phyloP scores from a whole-genome alignment of 2,113 vertebrate genomes.

The Tyto alba region DNA sequence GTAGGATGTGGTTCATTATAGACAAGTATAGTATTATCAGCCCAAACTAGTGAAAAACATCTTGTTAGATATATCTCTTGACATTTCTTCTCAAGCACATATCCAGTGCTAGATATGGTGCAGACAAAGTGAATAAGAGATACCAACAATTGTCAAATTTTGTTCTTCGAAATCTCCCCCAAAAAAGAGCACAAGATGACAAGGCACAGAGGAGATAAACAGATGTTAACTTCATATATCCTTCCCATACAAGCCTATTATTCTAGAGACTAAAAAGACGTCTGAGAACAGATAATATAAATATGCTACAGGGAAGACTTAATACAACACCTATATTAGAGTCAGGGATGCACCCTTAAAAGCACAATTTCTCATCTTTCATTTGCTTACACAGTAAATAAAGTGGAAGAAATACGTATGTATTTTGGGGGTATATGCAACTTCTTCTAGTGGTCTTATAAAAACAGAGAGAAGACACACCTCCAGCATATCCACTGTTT shows the following conservation, averaged over 20 bases:
- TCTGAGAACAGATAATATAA: not conserved
- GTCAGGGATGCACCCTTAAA: not conserved
- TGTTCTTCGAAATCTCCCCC: not conserved
- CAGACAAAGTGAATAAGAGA: not conserved
- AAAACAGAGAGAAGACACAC: not conserved
- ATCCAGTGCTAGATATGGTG: not conserved
- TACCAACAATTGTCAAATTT: not conserved
- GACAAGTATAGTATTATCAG: not conserved
- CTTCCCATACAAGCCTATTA: not conserved
- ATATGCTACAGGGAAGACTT: not conserved
- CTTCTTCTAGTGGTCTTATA: not conserved
- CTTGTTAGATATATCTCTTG: not conserved
- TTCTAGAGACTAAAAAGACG: not conserved
- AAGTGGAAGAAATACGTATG: not conserved
- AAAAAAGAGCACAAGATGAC: not conserved
- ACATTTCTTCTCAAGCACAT: conserved; percentile 52
- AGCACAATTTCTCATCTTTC: not conserved
- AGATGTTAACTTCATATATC: not conserved
- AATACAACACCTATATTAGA: not conserved
- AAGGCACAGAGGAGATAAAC: not conserved
- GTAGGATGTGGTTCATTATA: not conserved
- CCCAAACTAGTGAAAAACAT: not conserved
- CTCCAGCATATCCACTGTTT: not conserved
- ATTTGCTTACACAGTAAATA: not conserved
- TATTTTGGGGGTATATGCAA: not conserved